Evolutionary conservation across 1,140 invertebrate species (phyloP), one percentile per base, ranked within the genome.

Genomic region (Lepidurus couesii): DNA sequence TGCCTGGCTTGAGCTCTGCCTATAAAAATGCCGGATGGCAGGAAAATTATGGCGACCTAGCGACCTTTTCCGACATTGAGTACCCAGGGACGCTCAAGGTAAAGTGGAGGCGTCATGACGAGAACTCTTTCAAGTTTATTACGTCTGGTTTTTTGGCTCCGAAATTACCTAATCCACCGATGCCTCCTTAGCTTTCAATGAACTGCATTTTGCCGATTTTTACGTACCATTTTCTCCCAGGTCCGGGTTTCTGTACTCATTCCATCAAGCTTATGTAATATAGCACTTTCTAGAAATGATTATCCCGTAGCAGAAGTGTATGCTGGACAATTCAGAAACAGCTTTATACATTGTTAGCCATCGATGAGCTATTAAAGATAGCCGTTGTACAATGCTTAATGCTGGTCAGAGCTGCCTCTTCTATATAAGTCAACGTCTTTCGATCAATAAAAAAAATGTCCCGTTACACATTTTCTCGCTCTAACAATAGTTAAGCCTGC

Each of bases 21-120:
- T 65, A 65, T 65, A 65, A 65, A 65, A 65, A 65, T 65, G 53
- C 53, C 53, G 53, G 53, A 65, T 65, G 53, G 53, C 53, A 65
- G 13, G 53, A 65, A 65, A 65, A 65, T 65, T 65, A 65, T 65
- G 53, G 21, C 53, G 53, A 65, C 53, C 53, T 65, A 65, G 53
- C 53, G 53, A 65, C 53, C 53, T 65, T 21, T 65, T 65, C 53
- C 53, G 53, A 65, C 53, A 65, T 65, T 21, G 16, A 65, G 53
- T 65, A 21, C 9, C 53, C 53, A 65, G 53, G 53, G 53, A 65
- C 53, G 53, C 53, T 16, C 21, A 65, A 65, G 53, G 53, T 65
- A 65, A 65, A 21, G 53, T 65, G 53, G 16, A 65, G 53, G 53
- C 53, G 53, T 65, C 53, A 65, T 65, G 53, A 65, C 16, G 53